Base-by-base conservation (phyloP, 2,888 invertebrate species). In the Lithophane semibrunnea region DNA sequence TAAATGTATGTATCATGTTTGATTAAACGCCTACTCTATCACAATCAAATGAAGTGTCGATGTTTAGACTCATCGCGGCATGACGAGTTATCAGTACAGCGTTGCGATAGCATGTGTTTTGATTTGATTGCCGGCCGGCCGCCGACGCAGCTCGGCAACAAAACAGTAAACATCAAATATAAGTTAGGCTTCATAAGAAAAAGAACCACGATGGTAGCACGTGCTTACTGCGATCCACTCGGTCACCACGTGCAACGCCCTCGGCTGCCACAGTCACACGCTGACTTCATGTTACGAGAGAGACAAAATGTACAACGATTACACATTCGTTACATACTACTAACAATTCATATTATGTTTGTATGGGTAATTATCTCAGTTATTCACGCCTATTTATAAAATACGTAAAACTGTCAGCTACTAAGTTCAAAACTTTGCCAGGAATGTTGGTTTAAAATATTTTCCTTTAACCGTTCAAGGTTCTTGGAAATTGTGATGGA, bases 121-220 rank as follows among this genome's bases (percentile, higher is more conserved):
- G 83, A 85, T 88, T 89, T 73, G 80, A 87, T 77, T 78, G 81
- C 89, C 90, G 85, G 85, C 87, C 88, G 80, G 86, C 82, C 80
- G 87, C 86, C 86, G 37, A 37, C 37, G 82, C 85, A 80, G 81
- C 84, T 85, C 83, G 77, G 81, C 88, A 88, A 90, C 88, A 89
- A 87, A 88, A 82, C 86, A 86, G 78, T 84, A 84, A 77, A 88
- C 85, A 85, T 86, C 86, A 82, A 85, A 86, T 81, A 88, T 77
- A 83, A 84, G 77, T 84, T 79, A 76, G 81, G 73, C 81, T 83
- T 75, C 81, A 91, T 88, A 83, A 82, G 90, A 92, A 86, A 84
- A 88, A 87, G 71, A 86, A 91, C 88, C 94, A 95, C 92, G 93
- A 90, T 85, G 82, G 76, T 76, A 86, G 88, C 92, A 93, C 94